phyloP scores from a whole-genome alignment of 2,113 vertebrate genomes.

The Nerophis ophidion region DNA sequence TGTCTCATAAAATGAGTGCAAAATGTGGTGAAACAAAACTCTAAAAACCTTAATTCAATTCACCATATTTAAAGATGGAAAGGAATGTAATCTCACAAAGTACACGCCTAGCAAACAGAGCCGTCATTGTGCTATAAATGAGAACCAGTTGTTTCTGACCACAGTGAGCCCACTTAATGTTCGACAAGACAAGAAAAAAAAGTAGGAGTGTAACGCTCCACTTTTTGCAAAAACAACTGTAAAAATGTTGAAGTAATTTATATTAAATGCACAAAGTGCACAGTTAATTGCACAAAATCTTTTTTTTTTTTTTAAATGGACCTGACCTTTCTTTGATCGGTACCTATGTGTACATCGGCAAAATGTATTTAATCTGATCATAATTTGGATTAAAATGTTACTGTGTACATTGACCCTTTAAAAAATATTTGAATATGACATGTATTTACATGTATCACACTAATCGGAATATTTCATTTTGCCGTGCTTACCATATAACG shows the following conservation, averaged over 20 bases:
- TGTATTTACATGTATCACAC: too few relatives aligned
- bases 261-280: neutral
- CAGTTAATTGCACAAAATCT: too few relatives aligned
- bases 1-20: conserved; percentile 45
- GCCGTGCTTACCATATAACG: too few relatives aligned
- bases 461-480: too few relatives aligned
- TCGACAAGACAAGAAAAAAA: conserved; percentile 35
- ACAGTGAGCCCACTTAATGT: conserved; percentile 22
- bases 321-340: too few relatives aligned
- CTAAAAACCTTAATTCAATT: conserved; percentile 36
- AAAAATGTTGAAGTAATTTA: conserved; percentile 5
- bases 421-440: too few relatives aligned
- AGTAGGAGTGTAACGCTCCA: neutral
- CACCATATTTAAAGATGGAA: conserved; percentile 37
- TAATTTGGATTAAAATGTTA: too few relatives aligned
- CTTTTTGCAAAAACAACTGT: conserved; percentile 9
- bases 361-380: too few relatives aligned
- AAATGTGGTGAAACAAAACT: conserved; percentile 12
- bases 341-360: too few relatives aligned
- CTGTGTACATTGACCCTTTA: too few relatives aligned
- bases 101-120: conserved; percentile 34
- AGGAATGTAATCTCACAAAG: conserved; percentile 57
- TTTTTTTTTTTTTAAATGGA: too few relatives aligned
- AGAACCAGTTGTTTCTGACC: conserved; percentile 49
- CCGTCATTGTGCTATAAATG: conserved; percentile 52